These are phyloP conservation scores for Cryptosula pallasiana DNA, from an alignment of 2,888 invertebrate species.

Conservation along the genomic window DNA sequence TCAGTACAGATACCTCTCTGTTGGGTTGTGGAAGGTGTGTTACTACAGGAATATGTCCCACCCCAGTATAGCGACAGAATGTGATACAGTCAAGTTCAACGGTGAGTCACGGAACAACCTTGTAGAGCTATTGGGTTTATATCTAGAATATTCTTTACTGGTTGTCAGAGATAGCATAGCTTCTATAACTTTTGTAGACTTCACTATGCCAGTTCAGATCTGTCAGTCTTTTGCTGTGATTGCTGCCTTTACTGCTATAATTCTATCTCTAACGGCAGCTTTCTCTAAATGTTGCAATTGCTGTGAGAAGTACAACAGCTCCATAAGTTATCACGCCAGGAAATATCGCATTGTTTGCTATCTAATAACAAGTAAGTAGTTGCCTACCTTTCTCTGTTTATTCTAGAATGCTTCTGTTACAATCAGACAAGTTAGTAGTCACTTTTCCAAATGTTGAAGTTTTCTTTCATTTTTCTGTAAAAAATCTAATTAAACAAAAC, in stretches of 20 bases:
- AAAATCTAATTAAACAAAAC: too few relatives aligned
- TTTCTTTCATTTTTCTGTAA: too few relatives aligned
- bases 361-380: background rate
- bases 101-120: background rate
- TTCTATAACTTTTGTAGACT: constrained; percentile 11
- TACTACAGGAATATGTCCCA: background rate
- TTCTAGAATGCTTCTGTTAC: too few relatives aligned
- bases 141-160: too few relatives aligned
- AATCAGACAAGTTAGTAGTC: background rate
- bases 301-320: background rate
- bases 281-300: background rate
- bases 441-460: background rate
- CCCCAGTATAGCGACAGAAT: background rate
- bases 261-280: background rate
- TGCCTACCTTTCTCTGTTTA: background rate
- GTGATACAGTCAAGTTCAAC: background rate
- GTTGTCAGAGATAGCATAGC: too few relatives aligned
- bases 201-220: constrained; percentile 1
- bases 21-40: constrained; percentile 1
- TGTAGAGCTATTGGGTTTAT: too few relatives aligned
- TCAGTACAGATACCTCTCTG: constrained; percentile 8
- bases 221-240: background rate
- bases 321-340: background rate
- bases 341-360: constrained; percentile 19
- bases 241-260: background rate